Conservation (phyloP, 2,113 vertebrate species). For the Sander lucioperca region DNA sequence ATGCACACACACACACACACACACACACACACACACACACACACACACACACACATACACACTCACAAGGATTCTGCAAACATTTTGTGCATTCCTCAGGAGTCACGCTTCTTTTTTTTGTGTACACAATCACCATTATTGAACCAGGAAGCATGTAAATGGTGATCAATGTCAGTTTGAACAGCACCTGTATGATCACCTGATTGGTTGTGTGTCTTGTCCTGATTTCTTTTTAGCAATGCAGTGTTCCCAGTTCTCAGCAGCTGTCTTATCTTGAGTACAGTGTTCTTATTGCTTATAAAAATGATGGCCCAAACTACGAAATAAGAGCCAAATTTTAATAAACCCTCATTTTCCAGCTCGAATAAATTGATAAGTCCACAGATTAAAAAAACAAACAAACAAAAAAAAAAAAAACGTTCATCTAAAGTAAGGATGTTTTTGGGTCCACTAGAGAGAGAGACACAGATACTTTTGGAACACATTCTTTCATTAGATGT, state of each 20-base stretch:
- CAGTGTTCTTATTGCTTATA: not conserved
- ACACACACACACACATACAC: not conserved
- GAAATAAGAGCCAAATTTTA: not conserved
- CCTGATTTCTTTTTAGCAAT: not conserved
- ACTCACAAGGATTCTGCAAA: conserved; percentile 39
- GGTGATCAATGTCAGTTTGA: not conserved
- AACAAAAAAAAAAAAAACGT: too few species aligned
- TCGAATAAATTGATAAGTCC: too few species aligned
- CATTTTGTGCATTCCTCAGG: conserved; percentile 46
- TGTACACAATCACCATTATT: not conserved
- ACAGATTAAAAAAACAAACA: not conserved
- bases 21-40: not conserved
- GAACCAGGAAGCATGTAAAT: not conserved
- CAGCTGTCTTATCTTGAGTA: not conserved
- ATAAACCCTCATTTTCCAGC: not conserved
- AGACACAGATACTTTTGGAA: not conserved
- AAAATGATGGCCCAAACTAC: not conserved
- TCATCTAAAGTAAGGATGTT: not conserved
- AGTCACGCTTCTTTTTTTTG: conserved; percentile 21
- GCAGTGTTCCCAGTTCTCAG: not conserved
- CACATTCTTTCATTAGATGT: not conserved
- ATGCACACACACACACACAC: not conserved
- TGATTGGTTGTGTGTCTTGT: not conserved
- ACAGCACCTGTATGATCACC: too few species aligned
- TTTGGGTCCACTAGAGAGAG: not conserved